Conservation (phyloP, 2,113 vertebrate genomes). For the Bos javanicus region DNA sequence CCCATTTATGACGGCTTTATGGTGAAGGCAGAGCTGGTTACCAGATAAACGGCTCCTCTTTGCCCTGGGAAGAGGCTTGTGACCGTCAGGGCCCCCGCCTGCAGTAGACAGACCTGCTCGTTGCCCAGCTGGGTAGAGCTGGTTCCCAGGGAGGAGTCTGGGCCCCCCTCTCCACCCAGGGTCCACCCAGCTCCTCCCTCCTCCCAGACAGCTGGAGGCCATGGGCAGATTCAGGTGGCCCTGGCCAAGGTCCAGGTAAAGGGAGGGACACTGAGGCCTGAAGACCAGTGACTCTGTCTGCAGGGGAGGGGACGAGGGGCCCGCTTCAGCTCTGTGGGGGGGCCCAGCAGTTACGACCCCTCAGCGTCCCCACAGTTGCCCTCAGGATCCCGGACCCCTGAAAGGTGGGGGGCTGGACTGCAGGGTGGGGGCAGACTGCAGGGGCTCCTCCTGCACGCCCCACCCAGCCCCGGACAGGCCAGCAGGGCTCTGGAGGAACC, state of each 20-base stretch:
- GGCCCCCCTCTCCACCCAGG: not conserved
- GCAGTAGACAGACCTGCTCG: not conserved
- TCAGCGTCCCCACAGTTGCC: not conserved
- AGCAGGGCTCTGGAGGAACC: not conserved
- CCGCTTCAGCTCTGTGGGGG: not conserved
- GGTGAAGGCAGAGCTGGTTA: not conserved
- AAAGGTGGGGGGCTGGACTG: not conserved
- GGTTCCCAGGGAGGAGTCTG: not conserved
- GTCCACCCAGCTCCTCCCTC: not conserved
- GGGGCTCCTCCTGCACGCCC: accelerated
- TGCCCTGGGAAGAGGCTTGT: not conserved
- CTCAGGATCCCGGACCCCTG: too few species aligned
- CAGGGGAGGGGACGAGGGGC: not conserved
- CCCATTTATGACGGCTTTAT: not conserved
- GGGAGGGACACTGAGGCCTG: not conserved
- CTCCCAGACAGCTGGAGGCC: not conserved
- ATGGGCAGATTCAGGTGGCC: not conserved
- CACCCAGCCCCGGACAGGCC: not conserved
- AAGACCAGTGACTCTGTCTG: too few species aligned
- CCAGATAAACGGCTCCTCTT: not conserved
- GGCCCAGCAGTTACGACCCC: not conserved
- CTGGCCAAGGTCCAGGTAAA: not conserved
- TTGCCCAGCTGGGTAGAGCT: too few species aligned
- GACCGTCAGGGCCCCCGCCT: not conserved
- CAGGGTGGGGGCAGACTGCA: not conserved